Evolutionary conservation across 2,797 vertebrate species (phyloP), one percentile per base, ranked within the genome.

Genomic region (Platyrinchus mystaceus): DNA sequence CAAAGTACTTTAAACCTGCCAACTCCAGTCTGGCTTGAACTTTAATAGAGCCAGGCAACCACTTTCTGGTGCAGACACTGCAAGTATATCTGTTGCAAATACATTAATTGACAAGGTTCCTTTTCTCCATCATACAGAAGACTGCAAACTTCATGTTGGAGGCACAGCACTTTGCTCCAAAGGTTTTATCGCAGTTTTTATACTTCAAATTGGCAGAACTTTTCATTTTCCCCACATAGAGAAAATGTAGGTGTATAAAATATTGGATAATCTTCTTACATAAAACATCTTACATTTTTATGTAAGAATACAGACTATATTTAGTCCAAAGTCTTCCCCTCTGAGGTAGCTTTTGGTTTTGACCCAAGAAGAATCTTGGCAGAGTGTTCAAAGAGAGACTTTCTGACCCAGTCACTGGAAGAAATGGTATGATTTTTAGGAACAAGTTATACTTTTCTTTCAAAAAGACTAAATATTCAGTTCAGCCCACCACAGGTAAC

Each of bases 1-100:
- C 94, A 97, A 87, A 88, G 64, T 91, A 79, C 81, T 94, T 39
- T 53, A 84, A 95, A 96, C 71, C 74, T 97, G 96, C 95, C 96
- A 98, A 22, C 44, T 96, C 69, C 55, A 89, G 68, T 43, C 87
- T 97, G 90, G 71, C 84, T 94, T 93, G 66, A 79, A 94, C 90
- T 95, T 94, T 91, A 95, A 95, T 84, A 94, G 69, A 96, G 94
- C 82, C 66, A 96, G 87, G 94, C 90, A 96, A 79, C 73, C 62
- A 92, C 84, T 75, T 94, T 92, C 93, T 39, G 68, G 60, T 75
- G 80, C 79, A 95, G 90, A 87, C 27, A 81, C 47, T 81, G 89
- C 71, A 94, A 95, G 79, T 34, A 14, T 85, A 74, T 93, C 53
- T 77, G 47, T 80, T 86, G 87, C 76, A 93, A 96, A 96, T 84